Conservation (phyloP, 2,888 invertebrate genomes). For the Cerastis rubricosa region DNA sequence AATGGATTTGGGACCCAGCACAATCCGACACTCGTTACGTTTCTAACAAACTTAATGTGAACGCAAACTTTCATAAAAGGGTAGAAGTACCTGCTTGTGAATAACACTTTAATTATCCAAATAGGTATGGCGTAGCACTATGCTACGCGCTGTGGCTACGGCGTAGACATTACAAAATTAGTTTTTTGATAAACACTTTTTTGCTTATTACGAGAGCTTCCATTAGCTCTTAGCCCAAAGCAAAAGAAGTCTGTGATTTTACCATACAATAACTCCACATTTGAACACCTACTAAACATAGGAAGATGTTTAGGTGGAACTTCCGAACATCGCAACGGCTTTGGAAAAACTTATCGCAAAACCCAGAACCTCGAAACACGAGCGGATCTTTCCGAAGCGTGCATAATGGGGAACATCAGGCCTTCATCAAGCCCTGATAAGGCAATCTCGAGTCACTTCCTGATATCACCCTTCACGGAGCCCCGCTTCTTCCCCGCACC, state of each 20-base stretch:
- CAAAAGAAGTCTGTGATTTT: not conserved
- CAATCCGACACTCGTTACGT: conserved; percentile 75
- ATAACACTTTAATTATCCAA: conserved; percentile 44
- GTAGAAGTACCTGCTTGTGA: conserved; percentile 62
- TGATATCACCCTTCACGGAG: conserved; percentile 78
- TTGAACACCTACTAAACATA: not conserved
- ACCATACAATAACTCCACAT: not conserved
- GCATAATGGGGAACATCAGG: conserved; percentile 76
- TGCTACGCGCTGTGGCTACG: conserved; percentile 33
- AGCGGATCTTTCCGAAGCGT: conserved; percentile 63
- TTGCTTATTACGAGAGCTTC: not conserved
- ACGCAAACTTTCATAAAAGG: conserved; percentile 65
- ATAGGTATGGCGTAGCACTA: conserved; percentile 41
- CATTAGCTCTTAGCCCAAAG: not conserved
- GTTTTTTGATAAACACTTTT: not conserved
- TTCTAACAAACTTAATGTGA: conserved; percentile 69
- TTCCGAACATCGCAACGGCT: conserved; percentile 2
- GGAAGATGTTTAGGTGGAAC: conserved; percentile 6
- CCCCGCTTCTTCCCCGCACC: conserved; percentile 64
- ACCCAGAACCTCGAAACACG: conserved; percentile 39
- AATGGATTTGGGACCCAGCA: conserved; percentile 84
- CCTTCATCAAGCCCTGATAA: conserved; percentile 82
- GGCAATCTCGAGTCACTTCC: conserved; percentile 81
- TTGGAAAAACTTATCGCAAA: conserved; percentile 36
- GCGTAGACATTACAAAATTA: conserved; percentile 1